phyloP scores from a whole-genome alignment of 2,888 invertebrate species.

The Masnerella sp. region DNA sequence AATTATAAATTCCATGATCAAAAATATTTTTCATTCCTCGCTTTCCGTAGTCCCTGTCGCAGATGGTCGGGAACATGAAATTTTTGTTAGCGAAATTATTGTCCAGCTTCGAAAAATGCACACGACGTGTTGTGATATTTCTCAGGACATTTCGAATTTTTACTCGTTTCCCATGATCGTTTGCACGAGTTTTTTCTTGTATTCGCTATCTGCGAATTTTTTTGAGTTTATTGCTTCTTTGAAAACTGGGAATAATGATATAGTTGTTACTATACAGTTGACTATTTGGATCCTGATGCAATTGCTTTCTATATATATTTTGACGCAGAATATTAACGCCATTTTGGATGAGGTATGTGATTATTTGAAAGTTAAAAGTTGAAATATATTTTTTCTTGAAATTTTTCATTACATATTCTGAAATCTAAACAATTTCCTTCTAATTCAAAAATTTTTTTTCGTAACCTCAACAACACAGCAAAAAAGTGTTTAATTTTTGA shows the following conservation, averaged over 20 bases:
- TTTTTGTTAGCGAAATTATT: conserved; percentile 18
- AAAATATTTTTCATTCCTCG: background rate
- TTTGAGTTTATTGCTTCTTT: conserved; percentile 2
- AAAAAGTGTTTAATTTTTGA: too few species aligned
- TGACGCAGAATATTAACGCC: conserved; percentile 7
- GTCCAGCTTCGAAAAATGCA: conserved; percentile 17
- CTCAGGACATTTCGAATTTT: conserved; percentile 9
- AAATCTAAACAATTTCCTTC: too few species aligned
- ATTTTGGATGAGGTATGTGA: conserved; percentile 20
- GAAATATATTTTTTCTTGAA: too few species aligned
- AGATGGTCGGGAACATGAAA: background rate
- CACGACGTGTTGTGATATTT: conserved; percentile 5
- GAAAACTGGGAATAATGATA: background rate
- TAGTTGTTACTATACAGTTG: background rate
- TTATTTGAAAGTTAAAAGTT: too few species aligned
- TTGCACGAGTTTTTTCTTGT: conserved; percentile 7
- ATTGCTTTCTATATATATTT: background rate
- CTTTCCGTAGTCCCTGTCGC: background rate
- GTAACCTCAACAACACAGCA: too few species aligned
- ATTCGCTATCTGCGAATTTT: conserved; percentile 12
- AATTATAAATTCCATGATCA: too few species aligned
- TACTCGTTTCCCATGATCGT: conserved; percentile 9
- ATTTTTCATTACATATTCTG: too few species aligned
- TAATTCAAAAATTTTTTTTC: too few species aligned
- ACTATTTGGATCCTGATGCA: conserved; percentile 11